A percentile compares a stretch with the other conserved stretches of the same genome.
Evolutionary conservation across 2,113 vertebrate species (phyloP).

Genomic region (Mormyrus iriodes): DNA sequence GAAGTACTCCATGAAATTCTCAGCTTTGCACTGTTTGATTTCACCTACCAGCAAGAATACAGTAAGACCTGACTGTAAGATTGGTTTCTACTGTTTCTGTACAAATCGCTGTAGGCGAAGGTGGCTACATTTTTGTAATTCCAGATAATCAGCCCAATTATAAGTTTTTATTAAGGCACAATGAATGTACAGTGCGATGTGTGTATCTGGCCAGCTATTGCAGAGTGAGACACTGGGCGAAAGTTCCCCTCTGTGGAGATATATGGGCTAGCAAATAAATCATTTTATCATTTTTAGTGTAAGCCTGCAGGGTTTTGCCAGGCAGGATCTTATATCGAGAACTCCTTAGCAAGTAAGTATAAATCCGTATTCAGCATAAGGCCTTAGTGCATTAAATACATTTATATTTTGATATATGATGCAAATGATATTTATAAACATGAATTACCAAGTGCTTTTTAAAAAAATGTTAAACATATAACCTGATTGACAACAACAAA

Average conservation of each 20-base stretch:
- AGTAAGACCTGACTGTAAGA: not conserved
- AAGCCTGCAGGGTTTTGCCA: not conserved
- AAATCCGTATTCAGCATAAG: not conserved
- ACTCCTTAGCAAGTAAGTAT: not conserved
- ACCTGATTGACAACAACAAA: not conserved
- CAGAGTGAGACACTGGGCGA: slow-evolving; percentile 24
- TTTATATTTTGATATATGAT: slow-evolving; percentile 47
- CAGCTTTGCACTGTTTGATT: slow-evolving; percentile 19
- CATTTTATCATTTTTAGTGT: not conserved
- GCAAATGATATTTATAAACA: slow-evolving; percentile 33
- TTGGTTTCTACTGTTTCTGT: not conserved
- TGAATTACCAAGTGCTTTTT: not conserved
- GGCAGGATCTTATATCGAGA: not conserved
- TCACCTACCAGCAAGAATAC: slow-evolving; percentile 17
- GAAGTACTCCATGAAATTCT: not conserved
- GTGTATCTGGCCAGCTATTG: not conserved
- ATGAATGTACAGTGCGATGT: not conserved
- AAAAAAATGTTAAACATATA: slow-evolving; percentile 3
- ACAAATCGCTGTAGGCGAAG: not conserved
- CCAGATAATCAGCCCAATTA: not conserved
- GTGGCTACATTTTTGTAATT: slow-evolving; percentile 2
- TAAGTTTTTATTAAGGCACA: not conserved
- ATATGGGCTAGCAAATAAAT: not conserved
- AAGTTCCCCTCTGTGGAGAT: slow-evolving; percentile 48
- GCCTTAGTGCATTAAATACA: slow-evolving; percentile 20